phyloP scores from a whole-genome alignment of 1,140 invertebrate genomes.

The Drosophila bocki region DNA sequence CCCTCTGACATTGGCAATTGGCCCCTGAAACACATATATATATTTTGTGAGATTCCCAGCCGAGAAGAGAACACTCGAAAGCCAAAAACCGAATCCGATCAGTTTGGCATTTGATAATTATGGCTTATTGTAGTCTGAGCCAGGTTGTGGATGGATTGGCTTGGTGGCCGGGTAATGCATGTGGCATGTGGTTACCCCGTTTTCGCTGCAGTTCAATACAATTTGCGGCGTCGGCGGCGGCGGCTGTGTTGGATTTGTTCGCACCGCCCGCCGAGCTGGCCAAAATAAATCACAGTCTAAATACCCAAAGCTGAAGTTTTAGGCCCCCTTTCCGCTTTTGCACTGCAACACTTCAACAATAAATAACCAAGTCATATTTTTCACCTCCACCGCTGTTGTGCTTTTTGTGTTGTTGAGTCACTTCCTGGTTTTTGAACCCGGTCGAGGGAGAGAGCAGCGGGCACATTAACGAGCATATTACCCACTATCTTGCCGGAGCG shows the following conservation, averaged over 20 bases:
- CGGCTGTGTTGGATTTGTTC: conserved; percentile 29
- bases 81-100: conserved; percentile 39
- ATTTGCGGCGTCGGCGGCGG: conserved; percentile 33
- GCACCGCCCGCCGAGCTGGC: conserved; percentile 70
- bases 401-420: conserved; percentile 75
- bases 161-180: conserved; percentile 21
- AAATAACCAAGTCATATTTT: conserved; percentile 84
- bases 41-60: conserved; percentile 15
- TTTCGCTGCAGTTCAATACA: conserved; percentile 35
- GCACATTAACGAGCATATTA: conserved; percentile 83
- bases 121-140: conserved; percentile 72
- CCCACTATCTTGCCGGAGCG: conserved; percentile 66
- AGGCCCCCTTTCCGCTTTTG: conserved; percentile 65
- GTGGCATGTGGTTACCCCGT: conserved; percentile 36
- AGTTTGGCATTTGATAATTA: conserved; percentile 78
- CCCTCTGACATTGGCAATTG: conserved; percentile 47
- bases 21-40: conserved; percentile 4
- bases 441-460: conserved; percentile 56
- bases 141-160: conserved; percentile 36
- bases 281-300: conserved; percentile 81
- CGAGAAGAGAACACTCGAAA: conserved; percentile 19
- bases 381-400: conserved; percentile 61
- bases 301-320: conserved; percentile 79
- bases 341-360: conserved; percentile 83
- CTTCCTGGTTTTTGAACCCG: conserved; percentile 81